phyloP scores from a whole-genome alignment of 2,888 invertebrate genomes.

The Andrena dorsata region DNA sequence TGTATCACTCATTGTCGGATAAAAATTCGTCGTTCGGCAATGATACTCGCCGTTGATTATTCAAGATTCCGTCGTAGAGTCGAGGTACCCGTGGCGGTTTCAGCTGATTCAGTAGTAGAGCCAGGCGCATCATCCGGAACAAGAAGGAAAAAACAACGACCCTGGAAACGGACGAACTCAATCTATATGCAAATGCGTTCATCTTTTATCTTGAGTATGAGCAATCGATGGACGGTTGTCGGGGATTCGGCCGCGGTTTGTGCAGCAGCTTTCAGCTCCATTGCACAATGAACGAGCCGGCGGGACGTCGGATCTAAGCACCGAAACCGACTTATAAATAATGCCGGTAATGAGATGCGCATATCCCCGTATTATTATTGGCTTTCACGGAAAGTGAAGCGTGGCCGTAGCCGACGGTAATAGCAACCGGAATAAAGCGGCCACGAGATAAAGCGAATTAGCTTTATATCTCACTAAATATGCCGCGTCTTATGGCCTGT shows the following conservation, averaged over 20 bases:
- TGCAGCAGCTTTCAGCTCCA: conserved; percentile 34
- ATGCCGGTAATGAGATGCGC: conserved; percentile 42
- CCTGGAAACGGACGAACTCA: conserved; percentile 68
- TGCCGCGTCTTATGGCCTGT: neutral
- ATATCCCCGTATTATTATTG: conserved; percentile 21
- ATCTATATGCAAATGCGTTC: conserved; percentile 77
- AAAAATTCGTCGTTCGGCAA: neutral
- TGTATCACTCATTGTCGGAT: neutral
- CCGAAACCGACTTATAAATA: conserved; percentile 45
- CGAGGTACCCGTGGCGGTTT: conserved; percentile 1
- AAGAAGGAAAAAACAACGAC: conserved; percentile 31
- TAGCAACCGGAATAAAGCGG: neutral
- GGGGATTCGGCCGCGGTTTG: conserved; percentile 9
- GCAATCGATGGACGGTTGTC: conserved; percentile 68
- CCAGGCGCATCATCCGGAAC: conserved; percentile 20
- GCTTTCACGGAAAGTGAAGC: conserved; percentile 25
- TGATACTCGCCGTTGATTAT: neutral
- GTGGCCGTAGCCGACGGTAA: neutral
- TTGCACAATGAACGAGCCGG: conserved; percentile 38
- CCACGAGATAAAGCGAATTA: conserved; percentile 28
- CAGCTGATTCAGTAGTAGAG: conserved; percentile 44
- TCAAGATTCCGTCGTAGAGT: neutral
- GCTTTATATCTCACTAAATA: conserved; percentile 32
- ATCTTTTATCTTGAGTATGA: conserved; percentile 70
- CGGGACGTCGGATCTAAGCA: conserved; percentile 50